These are phyloP conservation scores for Naso thynnoides DNA, from an alignment of 2,797 vertebrate genomes.

Conservation along the genomic window DNA sequence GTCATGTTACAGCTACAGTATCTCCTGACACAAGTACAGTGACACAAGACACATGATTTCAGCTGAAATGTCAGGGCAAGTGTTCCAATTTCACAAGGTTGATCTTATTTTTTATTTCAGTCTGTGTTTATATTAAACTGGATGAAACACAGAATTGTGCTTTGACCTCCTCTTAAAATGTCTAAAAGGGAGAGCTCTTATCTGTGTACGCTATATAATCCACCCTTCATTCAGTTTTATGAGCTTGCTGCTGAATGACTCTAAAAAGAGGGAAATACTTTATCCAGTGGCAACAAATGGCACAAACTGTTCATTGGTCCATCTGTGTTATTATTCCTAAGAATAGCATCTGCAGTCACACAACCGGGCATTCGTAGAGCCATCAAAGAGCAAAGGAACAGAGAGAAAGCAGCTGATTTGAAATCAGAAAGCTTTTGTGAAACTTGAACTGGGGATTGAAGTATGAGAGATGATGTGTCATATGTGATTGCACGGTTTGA, in stretches of 20 bases:
- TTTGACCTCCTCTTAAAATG: neutral
- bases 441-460: neutral
- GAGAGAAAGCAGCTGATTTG: neutral
- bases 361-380: neutral
- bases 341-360: neutral
- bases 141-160: neutral
- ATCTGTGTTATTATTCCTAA: neutral
- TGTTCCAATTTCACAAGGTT: neutral
- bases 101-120: neutral
- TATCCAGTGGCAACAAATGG: neutral
- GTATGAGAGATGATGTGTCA: neutral
- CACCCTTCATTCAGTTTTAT: neutral
- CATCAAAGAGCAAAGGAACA: neutral
- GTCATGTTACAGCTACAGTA: too few relatives aligned
- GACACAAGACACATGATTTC: neutral
- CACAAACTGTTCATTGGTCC: constrained; percentile 2
- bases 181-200: neutral
- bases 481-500: neutral
- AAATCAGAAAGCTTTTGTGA: constrained; percentile 14
- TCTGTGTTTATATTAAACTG: neutral
- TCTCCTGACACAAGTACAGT: neutral
- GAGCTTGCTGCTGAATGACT: neutral
- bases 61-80: neutral
- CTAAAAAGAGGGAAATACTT: neutral
- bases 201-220: neutral